Base-by-base conservation (phyloP, 2,797 vertebrate genomes). In the Moxostoma hubbsi region DNA sequence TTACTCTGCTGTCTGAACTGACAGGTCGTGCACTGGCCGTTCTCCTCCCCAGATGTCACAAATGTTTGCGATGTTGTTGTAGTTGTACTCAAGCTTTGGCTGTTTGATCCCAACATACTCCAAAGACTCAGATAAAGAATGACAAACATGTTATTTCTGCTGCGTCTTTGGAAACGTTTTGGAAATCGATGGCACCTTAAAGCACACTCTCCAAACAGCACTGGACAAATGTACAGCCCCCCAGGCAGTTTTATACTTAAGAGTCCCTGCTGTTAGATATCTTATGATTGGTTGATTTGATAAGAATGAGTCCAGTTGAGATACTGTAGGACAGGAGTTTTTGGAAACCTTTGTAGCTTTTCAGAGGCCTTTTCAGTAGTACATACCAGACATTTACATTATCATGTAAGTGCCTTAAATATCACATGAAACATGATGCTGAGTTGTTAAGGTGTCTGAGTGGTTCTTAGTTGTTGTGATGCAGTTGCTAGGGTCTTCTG, bases 1-100 rank as follows among this genome's bases (percentile, higher is more conserved):
- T 96, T 98, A 86, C 94, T 98, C 86, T 97, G 96, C 89, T 98
- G 95, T 78, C 97, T 93, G 93, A 96, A 96, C 75, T 92, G 94
- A 84, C 98, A 99, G 87, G 96, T 94, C 46, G 95, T 95, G 87
- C 98, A 99, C 84, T 94, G 93, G 84, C 94, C 95, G 9, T 92
- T 92, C 83, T 93, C 95, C 46, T 96, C 96, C 12, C 87, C 86
- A 69, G 91, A 92, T 87, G 94, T 92, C 79, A 88, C 84, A 82
- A 94, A 90, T 84, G 92, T 78, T 50, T 62, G 93, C 80, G 61
- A 36, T 45, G 77, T 55, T 16, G 69, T 15, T 4, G 89, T n/a
- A n/a, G n/a, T 77, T 9, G 83, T 91, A 82, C 88, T 90, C 81
- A 93, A 93, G 88, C 93, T 96, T 75, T 94, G 91, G 92, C 94